Evolutionary conservation across 30 jellyfish, hydroid and myxozoan genomes (phyloP).

Genomic region (Morbakka virulenta): DNA sequence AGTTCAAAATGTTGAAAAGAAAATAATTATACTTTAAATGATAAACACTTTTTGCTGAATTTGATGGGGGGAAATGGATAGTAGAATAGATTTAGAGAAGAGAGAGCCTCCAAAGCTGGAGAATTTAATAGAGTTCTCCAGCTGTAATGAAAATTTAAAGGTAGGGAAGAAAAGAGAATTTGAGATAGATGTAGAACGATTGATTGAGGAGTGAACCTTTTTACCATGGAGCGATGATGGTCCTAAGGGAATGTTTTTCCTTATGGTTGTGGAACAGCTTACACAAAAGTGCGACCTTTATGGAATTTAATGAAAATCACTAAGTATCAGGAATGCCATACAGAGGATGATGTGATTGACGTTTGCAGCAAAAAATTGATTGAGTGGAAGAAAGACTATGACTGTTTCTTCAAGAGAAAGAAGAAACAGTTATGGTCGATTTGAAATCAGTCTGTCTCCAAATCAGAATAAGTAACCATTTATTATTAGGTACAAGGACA

Average conservation of each 20-base stretch:
- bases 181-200: slow-evolving; percentile 16
- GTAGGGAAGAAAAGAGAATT: background rate
- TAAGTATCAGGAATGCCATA: background rate
- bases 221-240: slow-evolving; percentile 7
- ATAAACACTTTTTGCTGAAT: slow-evolving; percentile 20
- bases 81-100: slow-evolving; percentile 11
- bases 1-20: too few relatives aligned
- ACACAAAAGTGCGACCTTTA: slow-evolving; percentile 40
- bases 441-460: slow-evolving; percentile 16
- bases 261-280: slow-evolving; percentile 21
- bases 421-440: slow-evolving; percentile 24
- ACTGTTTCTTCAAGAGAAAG: too few relatives aligned
- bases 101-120: background rate
- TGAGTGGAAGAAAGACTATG: slow-evolving; percentile 47
- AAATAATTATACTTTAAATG: too few relatives aligned
- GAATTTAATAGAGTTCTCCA: background rate
- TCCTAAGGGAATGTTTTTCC: slow-evolving; percentile 21
- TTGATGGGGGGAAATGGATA: slow-evolving; percentile 25
- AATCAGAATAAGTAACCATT: background rate
- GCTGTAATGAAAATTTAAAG: background rate
- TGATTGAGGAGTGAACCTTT: background rate
- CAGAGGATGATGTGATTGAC: slow-evolving; percentile 26
- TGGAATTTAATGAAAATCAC: slow-evolving; percentile 22
- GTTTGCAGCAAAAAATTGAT: slow-evolving; percentile 11
- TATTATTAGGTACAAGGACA: slow-evolving; percentile 1